phyloP scores from a whole-genome alignment of 2,888 invertebrate genomes.

The Orchestes rusci region DNA sequence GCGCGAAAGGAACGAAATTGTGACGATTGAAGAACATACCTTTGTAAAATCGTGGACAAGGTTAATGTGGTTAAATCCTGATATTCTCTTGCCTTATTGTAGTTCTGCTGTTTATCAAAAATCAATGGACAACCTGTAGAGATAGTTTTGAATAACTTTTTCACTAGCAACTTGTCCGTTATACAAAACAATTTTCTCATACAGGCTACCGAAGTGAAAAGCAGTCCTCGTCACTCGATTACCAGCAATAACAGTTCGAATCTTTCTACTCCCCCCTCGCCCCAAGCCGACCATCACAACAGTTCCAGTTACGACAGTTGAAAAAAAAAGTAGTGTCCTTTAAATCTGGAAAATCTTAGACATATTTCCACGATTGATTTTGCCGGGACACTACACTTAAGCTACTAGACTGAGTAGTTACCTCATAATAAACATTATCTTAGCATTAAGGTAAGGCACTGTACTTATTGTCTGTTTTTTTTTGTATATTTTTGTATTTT shows the following conservation, averaged over 20 bases:
- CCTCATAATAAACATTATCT: conserved; percentile 29
- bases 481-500: conserved; percentile 32
- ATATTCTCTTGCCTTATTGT: no score
- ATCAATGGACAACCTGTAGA: no score
- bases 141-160: no score
- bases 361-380: conserved; percentile 2
- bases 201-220: conserved; percentile 40
- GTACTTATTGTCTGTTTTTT: conserved; percentile 35
- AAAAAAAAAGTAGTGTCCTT: no score
- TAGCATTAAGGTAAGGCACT: conserved; percentile 32
- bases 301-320: conserved; percentile 62
- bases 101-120: no score
- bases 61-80: no score
- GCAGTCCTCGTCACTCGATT: conserved; percentile 63
- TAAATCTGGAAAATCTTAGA: background rate
- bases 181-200: no score
- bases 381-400: conserved; percentile 15
- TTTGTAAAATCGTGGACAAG: no score
- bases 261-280: conserved; percentile 64
- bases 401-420: conserved; percentile 36
- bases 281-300: conserved; percentile 57
- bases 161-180: no score
- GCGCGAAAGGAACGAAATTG: no score
- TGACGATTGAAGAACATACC: no score
- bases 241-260: conserved; percentile 70